A percentile compares a stretch with the other conserved stretches of the same genome.
Evolutionary conservation across 2,113 vertebrate genomes (phyloP).

Genomic region (Shinisaurus crocodilurus): DNA sequence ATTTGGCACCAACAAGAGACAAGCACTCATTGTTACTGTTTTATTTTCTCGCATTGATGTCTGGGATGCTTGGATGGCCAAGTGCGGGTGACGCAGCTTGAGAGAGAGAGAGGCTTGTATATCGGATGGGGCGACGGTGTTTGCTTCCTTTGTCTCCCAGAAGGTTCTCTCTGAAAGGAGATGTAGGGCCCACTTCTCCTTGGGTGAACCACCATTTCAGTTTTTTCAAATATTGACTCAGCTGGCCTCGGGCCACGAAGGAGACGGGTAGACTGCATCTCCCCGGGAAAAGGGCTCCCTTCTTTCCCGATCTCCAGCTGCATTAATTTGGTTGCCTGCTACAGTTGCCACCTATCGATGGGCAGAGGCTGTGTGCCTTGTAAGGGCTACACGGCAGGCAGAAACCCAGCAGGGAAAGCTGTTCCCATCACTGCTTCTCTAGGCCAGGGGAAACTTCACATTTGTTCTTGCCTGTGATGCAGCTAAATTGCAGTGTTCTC

Average conservation of each 20-base stretch:
- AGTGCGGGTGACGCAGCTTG: not conserved
- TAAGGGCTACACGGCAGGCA: not conserved
- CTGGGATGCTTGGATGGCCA: not conserved
- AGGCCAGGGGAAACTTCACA: too few relatives aligned
- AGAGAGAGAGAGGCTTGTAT: not conserved
- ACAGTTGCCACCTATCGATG: too few relatives aligned
- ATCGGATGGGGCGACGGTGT: not conserved
- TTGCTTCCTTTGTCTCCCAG: not conserved
- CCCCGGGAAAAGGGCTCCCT: not conserved
- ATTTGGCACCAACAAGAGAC: not conserved
- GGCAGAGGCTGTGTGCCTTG: not conserved
- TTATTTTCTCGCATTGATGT: not conserved
- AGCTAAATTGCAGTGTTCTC: too few relatives aligned
- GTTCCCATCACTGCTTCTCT: not conserved
- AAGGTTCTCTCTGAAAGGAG: not conserved
- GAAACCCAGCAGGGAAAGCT: not conserved
- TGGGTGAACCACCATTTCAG: not conserved
- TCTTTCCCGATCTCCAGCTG: not conserved
- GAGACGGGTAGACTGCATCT: not conserved
- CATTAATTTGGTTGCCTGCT: not conserved
- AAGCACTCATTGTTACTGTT: not conserved
- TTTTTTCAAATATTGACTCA: constrained; percentile 18
- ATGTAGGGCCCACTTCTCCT: not conserved
- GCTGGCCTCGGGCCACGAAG: not conserved
- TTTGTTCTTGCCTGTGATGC: too few relatives aligned